phyloP scores from a whole-genome alignment of 2,113 vertebrate genomes.

The Callorhinus ursinus region DNA sequence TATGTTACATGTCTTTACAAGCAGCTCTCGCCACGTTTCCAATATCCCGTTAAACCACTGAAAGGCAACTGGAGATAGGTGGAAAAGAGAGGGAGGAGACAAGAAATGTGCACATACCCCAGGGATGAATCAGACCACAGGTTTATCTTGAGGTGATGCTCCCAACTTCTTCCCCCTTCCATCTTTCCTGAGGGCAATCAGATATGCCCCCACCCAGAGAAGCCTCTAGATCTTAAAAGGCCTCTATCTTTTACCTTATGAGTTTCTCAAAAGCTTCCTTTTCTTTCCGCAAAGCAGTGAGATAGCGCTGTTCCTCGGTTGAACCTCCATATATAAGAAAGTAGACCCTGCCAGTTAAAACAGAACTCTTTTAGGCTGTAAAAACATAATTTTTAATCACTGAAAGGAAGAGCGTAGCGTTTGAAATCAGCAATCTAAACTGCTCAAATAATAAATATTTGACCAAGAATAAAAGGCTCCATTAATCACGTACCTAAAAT shows the following conservation, averaged over 20 bases:
- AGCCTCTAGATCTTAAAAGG: not conserved
- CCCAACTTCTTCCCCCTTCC: not conserved
- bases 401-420: not conserved
- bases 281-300: slow-evolving; percentile 94
- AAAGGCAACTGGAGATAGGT: not conserved
- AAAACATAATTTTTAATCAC: not conserved
- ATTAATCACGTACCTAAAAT: not conserved
- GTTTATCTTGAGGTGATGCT: rapidly evolving
- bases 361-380: slow-evolving; percentile 15
- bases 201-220: not conserved
- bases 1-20: not conserved
- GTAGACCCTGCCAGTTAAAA: slow-evolving; percentile 90
- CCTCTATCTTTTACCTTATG: slow-evolving; percentile 89
- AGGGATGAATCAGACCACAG: too few relatives aligned
- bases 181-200: not conserved
- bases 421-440: not conserved
- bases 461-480: not conserved
- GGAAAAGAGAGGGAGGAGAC: not conserved
- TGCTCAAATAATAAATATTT: slow-evolving; percentile 53
- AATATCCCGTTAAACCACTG: not conserved
- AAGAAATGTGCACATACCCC: rapidly evolving
- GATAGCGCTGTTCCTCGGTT: slow-evolving; percentile 96
- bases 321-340: slow-evolving; percentile 98
- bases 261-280: slow-evolving; percentile 98
- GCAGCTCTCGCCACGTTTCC: not conserved